These are phyloP conservation scores for Hyperoplus immaculatus DNA, from an alignment of 2,797 vertebrate genomes.

Conservation along the genomic window DNA sequence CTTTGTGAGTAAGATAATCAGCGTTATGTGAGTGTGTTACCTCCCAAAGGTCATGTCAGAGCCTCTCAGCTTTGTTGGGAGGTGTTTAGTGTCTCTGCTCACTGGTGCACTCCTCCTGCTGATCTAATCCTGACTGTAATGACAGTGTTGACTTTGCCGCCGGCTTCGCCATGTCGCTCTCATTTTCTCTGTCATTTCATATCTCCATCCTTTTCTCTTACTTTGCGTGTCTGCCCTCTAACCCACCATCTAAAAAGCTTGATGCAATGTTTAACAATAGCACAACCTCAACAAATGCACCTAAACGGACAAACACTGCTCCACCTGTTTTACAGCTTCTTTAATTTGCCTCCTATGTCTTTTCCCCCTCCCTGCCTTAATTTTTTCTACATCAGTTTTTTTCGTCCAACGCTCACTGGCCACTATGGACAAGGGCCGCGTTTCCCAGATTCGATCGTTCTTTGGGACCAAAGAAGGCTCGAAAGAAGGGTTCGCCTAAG, in stretches of 20 bases:
- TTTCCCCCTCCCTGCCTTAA: background rate
- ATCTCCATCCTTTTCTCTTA: conserved; percentile 37
- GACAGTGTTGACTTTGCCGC: conserved; percentile 76
- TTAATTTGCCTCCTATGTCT: background rate
- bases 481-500: too few relatives aligned
- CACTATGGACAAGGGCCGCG: background rate
- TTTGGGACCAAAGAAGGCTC: too few relatives aligned
- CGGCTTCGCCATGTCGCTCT: conserved; percentile 45
- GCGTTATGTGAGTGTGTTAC: conserved; percentile 30
- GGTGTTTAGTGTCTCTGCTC: conserved; percentile 58
- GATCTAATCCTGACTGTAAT: conserved; percentile 71
- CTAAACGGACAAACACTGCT: background rate
- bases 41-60: conserved; percentile 44
- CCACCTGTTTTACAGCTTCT: conserved; percentile 4
- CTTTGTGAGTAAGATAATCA: conserved; percentile 11
- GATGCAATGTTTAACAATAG: conserved; percentile 40
- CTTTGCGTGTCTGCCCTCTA: conserved; percentile 27
- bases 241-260: conserved; percentile 24
- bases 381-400: background rate
- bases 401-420: conserved; percentile 8
- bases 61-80: conserved; percentile 47
- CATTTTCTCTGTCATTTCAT: conserved; percentile 45
- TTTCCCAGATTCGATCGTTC: too few relatives aligned
- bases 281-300: conserved; percentile 26
- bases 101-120: conserved; percentile 65